Conservation (phyloP, 2,888 invertebrate genomes). For the Oxytorus armatus region DNA sequence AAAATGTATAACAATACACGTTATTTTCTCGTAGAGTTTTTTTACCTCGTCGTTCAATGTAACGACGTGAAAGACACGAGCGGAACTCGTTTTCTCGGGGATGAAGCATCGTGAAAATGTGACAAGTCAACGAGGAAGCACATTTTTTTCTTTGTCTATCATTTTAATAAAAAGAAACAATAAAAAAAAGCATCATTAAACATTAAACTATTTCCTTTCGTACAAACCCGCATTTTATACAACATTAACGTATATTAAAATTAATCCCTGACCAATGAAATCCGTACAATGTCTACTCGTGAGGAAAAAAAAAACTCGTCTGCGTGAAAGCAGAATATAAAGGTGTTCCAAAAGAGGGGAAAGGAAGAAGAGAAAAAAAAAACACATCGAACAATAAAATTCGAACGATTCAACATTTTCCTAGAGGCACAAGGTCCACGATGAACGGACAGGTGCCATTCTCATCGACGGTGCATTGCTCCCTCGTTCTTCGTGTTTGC, state of each 20-base stretch:
- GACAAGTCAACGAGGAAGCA: no score
- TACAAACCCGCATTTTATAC: no score
- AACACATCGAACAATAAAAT: slow-evolving; percentile 12
- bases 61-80: no score
- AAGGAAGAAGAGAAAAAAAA: slow-evolving; percentile 2
- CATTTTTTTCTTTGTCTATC: no score
- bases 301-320: not conserved
- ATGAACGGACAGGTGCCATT: slow-evolving; percentile 57
- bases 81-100: no score
- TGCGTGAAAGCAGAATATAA: not conserved
- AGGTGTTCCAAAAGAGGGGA: not conserved
- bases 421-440: slow-evolving; percentile 9
- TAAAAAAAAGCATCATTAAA: no score
- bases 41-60: no score
- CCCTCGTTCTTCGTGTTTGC: slow-evolving; percentile 26
- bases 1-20: no score
- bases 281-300: not conserved
- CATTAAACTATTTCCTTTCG: no score
- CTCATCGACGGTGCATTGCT: slow-evolving; percentile 46
- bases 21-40: no score
- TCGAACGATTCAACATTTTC: slow-evolving; percentile 14
- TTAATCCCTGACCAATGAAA: not conserved
- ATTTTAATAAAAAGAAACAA: no score
- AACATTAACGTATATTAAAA: not conserved
- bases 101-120: no score